These are phyloP conservation scores for Drosophila prosaltans DNA, from an alignment of 1,140 invertebrate genomes.

Conservation along the genomic window DNA sequence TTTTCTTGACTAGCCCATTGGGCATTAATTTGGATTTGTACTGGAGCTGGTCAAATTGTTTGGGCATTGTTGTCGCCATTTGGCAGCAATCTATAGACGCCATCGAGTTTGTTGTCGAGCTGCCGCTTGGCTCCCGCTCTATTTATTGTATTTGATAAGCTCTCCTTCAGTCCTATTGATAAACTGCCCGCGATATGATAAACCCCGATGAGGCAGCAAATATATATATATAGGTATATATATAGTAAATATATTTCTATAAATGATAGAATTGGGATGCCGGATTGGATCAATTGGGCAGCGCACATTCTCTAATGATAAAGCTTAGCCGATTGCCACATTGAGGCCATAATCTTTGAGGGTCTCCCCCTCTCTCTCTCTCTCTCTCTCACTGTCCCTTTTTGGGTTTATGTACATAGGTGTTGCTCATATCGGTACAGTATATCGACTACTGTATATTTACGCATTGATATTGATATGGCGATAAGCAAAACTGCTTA, in stretches of 20 bases:
- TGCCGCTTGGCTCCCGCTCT: slow-evolving; percentile 69
- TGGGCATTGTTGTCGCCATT: slow-evolving; percentile 68
- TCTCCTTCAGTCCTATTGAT: slow-evolving; percentile 33
- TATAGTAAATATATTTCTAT: background rate
- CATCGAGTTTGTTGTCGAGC: slow-evolving; percentile 57
- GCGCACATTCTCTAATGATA: slow-evolving; percentile 28
- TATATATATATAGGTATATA: background rate
- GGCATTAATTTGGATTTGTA: slow-evolving; percentile 78
- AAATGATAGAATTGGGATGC: slow-evolving; percentile 3
- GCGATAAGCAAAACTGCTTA: slow-evolving; percentile 78
- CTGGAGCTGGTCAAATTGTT: slow-evolving; percentile 68
- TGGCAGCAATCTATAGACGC: slow-evolving; percentile 76
- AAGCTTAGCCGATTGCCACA: slow-evolving; percentile 27
- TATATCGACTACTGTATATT: slow-evolving; percentile 81
- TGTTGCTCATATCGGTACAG: slow-evolving; percentile 54
- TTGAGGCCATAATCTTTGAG: slow-evolving; percentile 45
- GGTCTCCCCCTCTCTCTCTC: background rate
- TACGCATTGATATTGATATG: slow-evolving; percentile 81
- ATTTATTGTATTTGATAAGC: slow-evolving; percentile 68
- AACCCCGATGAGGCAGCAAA: slow-evolving; percentile 34
- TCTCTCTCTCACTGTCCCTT: too few species aligned
- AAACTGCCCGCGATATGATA: slow-evolving; percentile 49
- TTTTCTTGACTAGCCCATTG: slow-evolving; percentile 74
- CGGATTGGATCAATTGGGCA: slow-evolving; percentile 12
- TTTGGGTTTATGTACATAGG: slow-evolving; percentile 56